Percentiles rank a stretch among this genome's conserved stretches.
Evolutionary conservation across 2,888 invertebrate species (phyloP).

Genomic region (Heliconius ismenius): DNA sequence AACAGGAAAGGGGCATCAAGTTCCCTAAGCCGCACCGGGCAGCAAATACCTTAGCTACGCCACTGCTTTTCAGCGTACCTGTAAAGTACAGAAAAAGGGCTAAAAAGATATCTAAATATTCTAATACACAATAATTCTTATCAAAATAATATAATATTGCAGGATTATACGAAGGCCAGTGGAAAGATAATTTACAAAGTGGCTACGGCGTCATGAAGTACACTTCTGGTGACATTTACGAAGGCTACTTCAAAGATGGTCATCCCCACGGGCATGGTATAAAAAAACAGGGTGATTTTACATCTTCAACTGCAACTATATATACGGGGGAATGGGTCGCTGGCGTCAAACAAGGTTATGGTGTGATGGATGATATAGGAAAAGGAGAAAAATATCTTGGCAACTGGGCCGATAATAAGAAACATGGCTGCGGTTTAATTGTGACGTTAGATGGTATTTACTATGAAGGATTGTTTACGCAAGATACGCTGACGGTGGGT

Average conservation of each 20-base stretch:
- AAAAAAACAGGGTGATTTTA: constrained; percentile 89
- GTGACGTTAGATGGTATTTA: constrained; percentile 95
- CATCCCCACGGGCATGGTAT: constrained; percentile 92
- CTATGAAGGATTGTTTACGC: constrained; percentile 92
- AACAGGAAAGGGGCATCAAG: no score
- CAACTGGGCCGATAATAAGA: constrained; percentile 91
- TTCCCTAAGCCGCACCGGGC: no score
- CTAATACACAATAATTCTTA: neutral
- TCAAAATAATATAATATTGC: constrained; percentile 47
- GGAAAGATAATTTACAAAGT: constrained; percentile 91
- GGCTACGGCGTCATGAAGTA: constrained; percentile 90
- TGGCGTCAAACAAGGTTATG: constrained; percentile 91
- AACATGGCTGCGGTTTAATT: constrained; percentile 91
- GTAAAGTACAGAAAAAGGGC: neutral
- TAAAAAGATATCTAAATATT: neutral
- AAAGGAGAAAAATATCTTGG: constrained; percentile 95
- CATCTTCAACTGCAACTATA: constrained; percentile 87
- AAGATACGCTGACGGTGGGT: constrained; percentile 88
- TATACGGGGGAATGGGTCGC: constrained; percentile 94
- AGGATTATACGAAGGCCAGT: constrained; percentile 89
- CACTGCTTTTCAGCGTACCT: neutral
- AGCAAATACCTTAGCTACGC: no score
- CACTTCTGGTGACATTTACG: constrained; percentile 89
- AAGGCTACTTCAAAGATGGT: constrained; percentile 93
- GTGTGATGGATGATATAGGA: constrained; percentile 92